Conservation (phyloP, 1,140 invertebrate genomes). For the Tigriopus japonicus region DNA sequence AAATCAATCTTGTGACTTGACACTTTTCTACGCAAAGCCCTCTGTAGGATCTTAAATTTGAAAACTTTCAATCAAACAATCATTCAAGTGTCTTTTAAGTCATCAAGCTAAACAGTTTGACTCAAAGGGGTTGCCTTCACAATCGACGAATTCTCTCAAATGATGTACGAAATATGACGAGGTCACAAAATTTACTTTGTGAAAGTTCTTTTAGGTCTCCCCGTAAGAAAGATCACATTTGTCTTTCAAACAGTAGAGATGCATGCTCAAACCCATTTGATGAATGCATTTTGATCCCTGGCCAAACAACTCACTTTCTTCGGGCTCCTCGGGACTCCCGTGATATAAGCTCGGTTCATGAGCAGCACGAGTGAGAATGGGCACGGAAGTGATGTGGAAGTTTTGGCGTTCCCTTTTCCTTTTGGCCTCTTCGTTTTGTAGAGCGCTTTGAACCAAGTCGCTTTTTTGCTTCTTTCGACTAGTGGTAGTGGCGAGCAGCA, state of each 20-base stretch:
- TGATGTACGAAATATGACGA: too few relatives aligned
- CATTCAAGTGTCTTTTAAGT: too few relatives aligned
- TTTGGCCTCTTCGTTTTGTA: slow-evolving; percentile 87
- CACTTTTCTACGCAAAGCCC: too few relatives aligned
- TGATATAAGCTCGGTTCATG: slow-evolving; percentile 67
- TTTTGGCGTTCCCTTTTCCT: slow-evolving; percentile 81
- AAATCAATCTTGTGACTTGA: too few relatives aligned
- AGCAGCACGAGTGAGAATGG: slow-evolving; percentile 82
- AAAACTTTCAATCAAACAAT: too few relatives aligned
- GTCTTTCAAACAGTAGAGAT: not conserved
- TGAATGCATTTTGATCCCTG: not conserved
- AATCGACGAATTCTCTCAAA: too few relatives aligned
- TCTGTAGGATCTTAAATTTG: too few relatives aligned
- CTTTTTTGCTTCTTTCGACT: slow-evolving; percentile 97
- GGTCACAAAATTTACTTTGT: too few relatives aligned
- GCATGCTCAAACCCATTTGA: not conserved
- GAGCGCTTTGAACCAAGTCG: slow-evolving; percentile 80
- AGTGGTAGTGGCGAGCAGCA: slow-evolving; percentile 72
- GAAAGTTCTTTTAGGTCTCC: too few relatives aligned
- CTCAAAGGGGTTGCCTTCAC: too few relatives aligned
- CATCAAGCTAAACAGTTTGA: too few relatives aligned
- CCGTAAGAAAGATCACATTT: too few relatives aligned
- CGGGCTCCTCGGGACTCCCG: slow-evolving; percentile 58
- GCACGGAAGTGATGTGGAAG: slow-evolving; percentile 89
- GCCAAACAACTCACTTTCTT: slow-evolving; percentile 33